These are phyloP conservation scores for Drosophila paranaensis DNA, from an alignment of 2,888 invertebrate genomes.

Conservation along the genomic window DNA sequence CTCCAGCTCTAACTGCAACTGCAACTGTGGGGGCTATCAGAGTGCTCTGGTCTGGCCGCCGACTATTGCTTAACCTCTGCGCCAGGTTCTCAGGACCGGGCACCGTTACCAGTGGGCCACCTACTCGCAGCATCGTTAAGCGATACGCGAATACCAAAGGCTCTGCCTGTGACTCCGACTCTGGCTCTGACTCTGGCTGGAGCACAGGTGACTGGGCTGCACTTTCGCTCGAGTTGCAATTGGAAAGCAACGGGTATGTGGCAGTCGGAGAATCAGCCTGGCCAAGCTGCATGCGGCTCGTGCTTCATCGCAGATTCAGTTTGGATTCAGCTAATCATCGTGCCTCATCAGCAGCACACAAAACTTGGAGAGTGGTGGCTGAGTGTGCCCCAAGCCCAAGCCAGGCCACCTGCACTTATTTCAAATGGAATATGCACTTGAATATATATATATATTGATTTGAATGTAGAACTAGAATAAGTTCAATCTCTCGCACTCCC, in stretches of 20 bases:
- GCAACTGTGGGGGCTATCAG: constrained; percentile 46
- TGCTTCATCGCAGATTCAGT: constrained; percentile 52
- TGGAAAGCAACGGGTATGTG: constrained; percentile 55
- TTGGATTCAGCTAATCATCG: constrained; percentile 56
- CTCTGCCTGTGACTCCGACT: neutral
- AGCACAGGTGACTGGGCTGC: constrained; percentile 41
- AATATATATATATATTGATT: neutral
- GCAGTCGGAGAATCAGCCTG: constrained; percentile 3
- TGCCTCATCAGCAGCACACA: constrained; percentile 50
- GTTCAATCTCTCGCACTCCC: neutral
- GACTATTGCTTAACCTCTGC: constrained; percentile 68
- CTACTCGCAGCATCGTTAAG: constrained; percentile 56
- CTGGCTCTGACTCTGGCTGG: neutral
- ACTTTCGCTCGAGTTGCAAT: constrained; percentile 50
- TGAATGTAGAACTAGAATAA: too few relatives aligned
- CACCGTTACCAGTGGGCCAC: constrained; percentile 50
- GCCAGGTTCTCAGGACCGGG: constrained; percentile 65
- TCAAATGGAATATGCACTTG: neutral
- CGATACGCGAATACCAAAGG: constrained; percentile 29
- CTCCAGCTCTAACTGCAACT: neutral
- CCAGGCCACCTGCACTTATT: neutral
- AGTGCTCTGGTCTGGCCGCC: constrained; percentile 32
- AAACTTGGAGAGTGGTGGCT: constrained; percentile 22
- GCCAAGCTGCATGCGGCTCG: constrained; percentile 32
- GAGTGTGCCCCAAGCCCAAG: constrained; percentile 19